These are phyloP conservation scores for Aspiorhynchus laticeps DNA, from an alignment of 2,113 vertebrate genomes.

Conservation along the genomic window DNA sequence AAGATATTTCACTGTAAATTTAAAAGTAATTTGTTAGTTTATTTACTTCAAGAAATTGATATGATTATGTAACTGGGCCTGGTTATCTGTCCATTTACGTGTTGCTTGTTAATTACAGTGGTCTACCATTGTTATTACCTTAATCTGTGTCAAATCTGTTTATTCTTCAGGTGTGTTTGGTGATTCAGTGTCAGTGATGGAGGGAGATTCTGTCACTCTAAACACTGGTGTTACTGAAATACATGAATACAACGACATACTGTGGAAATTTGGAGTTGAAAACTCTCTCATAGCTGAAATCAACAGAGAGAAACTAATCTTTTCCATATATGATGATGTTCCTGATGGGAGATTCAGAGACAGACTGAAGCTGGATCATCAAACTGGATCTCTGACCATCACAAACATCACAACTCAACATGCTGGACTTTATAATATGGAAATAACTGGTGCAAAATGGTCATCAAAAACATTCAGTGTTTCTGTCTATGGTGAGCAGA, in stretches of 20 bases:
- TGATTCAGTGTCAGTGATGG: no score
- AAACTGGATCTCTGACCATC: neutral
- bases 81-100: no score
- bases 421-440: fast-evolving
- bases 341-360: neutral
- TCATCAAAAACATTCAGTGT: neutral
- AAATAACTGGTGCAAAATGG: fast-evolving
- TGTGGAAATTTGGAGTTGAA: neutral
- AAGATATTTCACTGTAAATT: no score
- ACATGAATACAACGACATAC: no score
- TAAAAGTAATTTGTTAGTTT: no score
- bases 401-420: neutral
- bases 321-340: neutral
- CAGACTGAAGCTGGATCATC: neutral
- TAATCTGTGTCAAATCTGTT: no score
- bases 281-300: neutral
- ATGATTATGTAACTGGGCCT: no score
- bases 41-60: no score
- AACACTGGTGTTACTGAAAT: neutral
- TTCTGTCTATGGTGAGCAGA: neutral
- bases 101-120: no score
- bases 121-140: no score
- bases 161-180: neutral
- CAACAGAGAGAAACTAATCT: neutral
- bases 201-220: no score